Evolutionary conservation across 2,113 vertebrate genomes (phyloP).

Genomic region (Diphyllodes magnificus): DNA sequence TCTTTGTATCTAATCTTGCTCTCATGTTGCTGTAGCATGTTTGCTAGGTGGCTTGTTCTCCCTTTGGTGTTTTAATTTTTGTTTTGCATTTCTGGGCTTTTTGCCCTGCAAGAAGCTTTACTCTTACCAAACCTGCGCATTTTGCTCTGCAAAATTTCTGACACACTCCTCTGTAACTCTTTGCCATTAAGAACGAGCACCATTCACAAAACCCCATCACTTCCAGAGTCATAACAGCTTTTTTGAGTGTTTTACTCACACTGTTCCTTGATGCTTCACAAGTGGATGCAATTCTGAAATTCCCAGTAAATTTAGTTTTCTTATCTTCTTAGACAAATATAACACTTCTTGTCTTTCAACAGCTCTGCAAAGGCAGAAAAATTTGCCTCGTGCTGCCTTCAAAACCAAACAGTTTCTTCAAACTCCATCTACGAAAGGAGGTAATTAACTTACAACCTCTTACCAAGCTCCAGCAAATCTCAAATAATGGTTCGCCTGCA

Average conservation of each 20-base stretch:
- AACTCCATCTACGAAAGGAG: constrained; percentile 90
- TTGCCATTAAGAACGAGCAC: constrained; percentile 55
- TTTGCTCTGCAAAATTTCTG: constrained; percentile 57
- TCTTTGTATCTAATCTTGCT: constrained; percentile 55
- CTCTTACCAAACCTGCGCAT: constrained; percentile 38
- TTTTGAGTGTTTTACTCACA: constrained; percentile 31
- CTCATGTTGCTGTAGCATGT: constrained; percentile 68
- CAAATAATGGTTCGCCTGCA: constrained; percentile 29
- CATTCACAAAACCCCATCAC: constrained; percentile 25
- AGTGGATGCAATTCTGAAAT: constrained; percentile 44
- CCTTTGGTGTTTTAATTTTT: constrained; percentile 46
- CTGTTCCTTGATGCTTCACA: constrained; percentile 7
- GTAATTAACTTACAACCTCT: constrained; percentile 80
- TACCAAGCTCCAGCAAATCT: constrained; percentile 57
- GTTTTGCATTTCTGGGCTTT: constrained; percentile 38
- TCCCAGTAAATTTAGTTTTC: constrained; percentile 46
- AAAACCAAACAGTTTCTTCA: constrained; percentile 96
- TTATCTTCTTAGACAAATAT: constrained; percentile 73
- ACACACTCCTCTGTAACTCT: constrained; percentile 45
- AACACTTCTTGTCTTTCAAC: constrained; percentile 89
- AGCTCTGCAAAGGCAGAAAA: constrained; percentile 88
- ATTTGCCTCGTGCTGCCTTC: constrained; percentile 88
- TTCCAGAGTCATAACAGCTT: constrained; percentile 55
- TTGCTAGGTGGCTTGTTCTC: constrained; percentile 71
- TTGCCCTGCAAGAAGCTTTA: constrained; percentile 58